phyloP scores from a whole-genome alignment of 1,140 invertebrate species.

The Branchinecta lindahli region DNA sequence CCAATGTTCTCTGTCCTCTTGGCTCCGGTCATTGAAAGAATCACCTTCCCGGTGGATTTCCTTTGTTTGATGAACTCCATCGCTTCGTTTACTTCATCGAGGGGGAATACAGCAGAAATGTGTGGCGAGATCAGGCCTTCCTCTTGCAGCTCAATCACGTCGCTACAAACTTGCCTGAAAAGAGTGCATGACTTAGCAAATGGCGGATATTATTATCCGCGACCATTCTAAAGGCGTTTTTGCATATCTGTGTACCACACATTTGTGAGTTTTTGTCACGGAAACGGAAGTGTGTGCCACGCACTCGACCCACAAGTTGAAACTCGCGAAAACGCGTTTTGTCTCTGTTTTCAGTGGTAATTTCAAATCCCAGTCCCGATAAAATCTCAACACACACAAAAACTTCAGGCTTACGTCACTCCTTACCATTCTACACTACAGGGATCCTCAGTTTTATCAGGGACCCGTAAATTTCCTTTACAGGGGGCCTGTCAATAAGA shows the following conservation, averaged over 20 bases:
- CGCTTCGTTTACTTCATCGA: slow-evolving; percentile 36
- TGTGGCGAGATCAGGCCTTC: slow-evolving; percentile 35
- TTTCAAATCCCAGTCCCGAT: not conserved
- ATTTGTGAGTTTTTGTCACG: too few species aligned
- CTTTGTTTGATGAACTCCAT: slow-evolving; percentile 34
- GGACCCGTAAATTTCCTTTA: too few species aligned
- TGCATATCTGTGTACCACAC: too few species aligned
- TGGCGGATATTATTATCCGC: too few species aligned
- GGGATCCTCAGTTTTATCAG: too few species aligned
- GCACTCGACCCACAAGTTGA: too few species aligned
- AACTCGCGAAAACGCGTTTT: too few species aligned
- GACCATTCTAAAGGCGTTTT: too few species aligned
- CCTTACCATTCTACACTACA: not conserved
- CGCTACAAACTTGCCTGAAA: slow-evolving; percentile 32
- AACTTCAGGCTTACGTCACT: not conserved
- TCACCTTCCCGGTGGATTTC: slow-evolving; percentile 37
- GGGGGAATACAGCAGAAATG: slow-evolving; percentile 33
- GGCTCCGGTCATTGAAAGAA: slow-evolving; percentile 29
- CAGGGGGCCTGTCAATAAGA: too few species aligned
- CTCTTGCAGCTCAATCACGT: slow-evolving; percentile 36
- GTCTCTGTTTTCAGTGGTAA: not conserved
- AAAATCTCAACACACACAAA: not conserved
- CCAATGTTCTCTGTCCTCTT: too few species aligned
- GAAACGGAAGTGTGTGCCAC: too few species aligned
- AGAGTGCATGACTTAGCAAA: not conserved